Evolutionary conservation across 2,113 vertebrate species (phyloP).

Genomic region (Tychaedon coryphoeus): DNA sequence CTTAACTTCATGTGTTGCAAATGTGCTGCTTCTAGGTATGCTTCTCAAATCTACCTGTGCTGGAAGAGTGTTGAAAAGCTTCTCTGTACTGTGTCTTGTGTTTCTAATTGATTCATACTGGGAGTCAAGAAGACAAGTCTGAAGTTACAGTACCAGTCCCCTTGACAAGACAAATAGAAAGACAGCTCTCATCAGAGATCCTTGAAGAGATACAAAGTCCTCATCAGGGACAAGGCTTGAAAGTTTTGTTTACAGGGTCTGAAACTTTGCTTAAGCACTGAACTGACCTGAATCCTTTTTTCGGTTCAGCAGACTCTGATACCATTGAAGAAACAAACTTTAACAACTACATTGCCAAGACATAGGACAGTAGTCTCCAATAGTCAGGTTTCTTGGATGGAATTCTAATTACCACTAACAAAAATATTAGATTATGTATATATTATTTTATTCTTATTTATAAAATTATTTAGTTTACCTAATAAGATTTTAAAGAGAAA

Average conservation of each 20-base stretch:
- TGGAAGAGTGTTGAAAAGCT: background rate
- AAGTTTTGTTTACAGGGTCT: background rate
- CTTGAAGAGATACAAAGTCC: background rate
- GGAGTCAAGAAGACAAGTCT: background rate
- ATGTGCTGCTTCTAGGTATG: background rate
- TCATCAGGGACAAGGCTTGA: background rate
- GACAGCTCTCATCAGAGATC: background rate
- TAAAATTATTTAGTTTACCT: background rate
- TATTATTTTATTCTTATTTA: no score
- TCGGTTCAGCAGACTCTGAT: background rate
- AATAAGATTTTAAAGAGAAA: background rate
- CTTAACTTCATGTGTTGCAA: background rate
- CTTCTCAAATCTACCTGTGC: background rate
- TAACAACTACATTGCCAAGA: background rate
- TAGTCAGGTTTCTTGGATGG: background rate
- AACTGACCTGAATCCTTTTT: background rate
- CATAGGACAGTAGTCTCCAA: background rate
- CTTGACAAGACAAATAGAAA: background rate
- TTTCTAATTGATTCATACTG: background rate
- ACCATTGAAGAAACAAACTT: background rate
- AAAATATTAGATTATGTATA: background rate
- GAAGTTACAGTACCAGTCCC: background rate
- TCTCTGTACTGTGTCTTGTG: background rate
- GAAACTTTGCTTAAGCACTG: background rate
- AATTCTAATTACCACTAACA: background rate